Evolutionary conservation across 2,797 vertebrate species (phyloP).

Genomic region (Odontamblyopus lacepedii): DNA sequence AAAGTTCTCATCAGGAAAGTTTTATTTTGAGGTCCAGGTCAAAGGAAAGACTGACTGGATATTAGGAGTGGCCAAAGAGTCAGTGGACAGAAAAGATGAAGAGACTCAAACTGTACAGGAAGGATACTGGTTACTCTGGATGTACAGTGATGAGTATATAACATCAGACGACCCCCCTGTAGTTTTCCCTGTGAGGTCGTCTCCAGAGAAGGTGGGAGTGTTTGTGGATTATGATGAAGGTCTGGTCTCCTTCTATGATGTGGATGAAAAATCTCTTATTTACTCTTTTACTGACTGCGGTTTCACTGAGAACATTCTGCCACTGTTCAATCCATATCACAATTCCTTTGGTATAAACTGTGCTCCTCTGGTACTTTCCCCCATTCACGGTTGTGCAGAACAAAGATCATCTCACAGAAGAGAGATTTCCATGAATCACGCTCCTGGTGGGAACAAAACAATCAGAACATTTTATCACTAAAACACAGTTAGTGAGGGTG

Average conservation of each 20-base stretch:
- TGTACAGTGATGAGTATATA: background rate
- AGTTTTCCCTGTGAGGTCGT: background rate
- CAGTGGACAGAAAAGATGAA: background rate
- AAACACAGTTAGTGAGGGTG: no score
- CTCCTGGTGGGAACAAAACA: no score
- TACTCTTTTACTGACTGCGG: slow-evolving; percentile 2
- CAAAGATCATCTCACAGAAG: no score
- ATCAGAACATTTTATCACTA: no score
- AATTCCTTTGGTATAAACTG: background rate
- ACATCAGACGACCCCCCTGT: background rate
- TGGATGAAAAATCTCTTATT: background rate
- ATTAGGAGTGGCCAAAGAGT: slow-evolving; percentile 7
- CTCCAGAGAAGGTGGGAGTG: slow-evolving; percentile 7
- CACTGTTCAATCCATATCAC: background rate
- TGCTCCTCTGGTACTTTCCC: background rate
- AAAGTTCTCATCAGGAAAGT: background rate
- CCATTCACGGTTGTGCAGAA: background rate
- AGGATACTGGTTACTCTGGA: background rate
- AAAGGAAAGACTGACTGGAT: background rate
- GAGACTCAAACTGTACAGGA: background rate
- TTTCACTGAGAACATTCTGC: slow-evolving; percentile 3
- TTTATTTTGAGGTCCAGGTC: slow-evolving; percentile 6
- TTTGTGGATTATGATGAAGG: slow-evolving; percentile 13
- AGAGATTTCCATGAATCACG: no score
- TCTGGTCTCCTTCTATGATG: slow-evolving; percentile 5